Percentiles rank a stretch among this genome's conserved stretches.
phyloP scores from a whole-genome alignment of 2,888 invertebrate species.

The Rhamphomyia laevipes region DNA sequence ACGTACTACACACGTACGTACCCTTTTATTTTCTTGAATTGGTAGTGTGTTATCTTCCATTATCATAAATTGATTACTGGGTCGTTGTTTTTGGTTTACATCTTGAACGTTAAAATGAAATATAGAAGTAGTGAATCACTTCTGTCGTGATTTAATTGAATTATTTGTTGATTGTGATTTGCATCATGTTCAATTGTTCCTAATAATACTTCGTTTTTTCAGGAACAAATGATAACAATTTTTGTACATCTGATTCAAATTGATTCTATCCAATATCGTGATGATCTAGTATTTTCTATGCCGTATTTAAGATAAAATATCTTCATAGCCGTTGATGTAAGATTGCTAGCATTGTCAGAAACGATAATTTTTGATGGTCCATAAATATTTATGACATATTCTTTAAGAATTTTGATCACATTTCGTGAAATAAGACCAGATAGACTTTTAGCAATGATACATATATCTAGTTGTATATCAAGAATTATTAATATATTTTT shows the following conservation, averaged over 20 bases:
- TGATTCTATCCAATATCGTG: constrained; percentile 6
- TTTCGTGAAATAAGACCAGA: background rate
- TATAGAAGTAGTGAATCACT: background rate
- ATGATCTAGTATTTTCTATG: background rate
- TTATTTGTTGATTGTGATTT: background rate
- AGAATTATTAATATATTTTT: constrained; percentile 4
- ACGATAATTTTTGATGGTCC: constrained; percentile 3
- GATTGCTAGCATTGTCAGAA: constrained; percentile 2
- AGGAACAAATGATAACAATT: constrained; percentile 3
- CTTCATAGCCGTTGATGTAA: background rate
- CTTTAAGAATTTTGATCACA: background rate
- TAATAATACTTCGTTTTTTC: background rate
- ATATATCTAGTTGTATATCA: constrained; percentile 6
- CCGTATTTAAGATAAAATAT: background rate
- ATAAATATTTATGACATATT: background rate
- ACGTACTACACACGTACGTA: too few species aligned
- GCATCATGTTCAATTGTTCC: background rate
- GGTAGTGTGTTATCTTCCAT: too few species aligned
- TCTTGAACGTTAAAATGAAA: too few species aligned
- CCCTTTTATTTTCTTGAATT: too few species aligned
- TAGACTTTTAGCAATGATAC: constrained; percentile 1
- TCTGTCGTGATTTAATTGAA: background rate
- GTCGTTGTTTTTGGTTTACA: background rate
- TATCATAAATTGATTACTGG: too few species aligned
- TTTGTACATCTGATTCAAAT: background rate